Evolutionary conservation across 2,888 invertebrate species (phyloP), one percentile per base, ranked within the genome.

Genomic region (Phyto melanocephala): DNA sequence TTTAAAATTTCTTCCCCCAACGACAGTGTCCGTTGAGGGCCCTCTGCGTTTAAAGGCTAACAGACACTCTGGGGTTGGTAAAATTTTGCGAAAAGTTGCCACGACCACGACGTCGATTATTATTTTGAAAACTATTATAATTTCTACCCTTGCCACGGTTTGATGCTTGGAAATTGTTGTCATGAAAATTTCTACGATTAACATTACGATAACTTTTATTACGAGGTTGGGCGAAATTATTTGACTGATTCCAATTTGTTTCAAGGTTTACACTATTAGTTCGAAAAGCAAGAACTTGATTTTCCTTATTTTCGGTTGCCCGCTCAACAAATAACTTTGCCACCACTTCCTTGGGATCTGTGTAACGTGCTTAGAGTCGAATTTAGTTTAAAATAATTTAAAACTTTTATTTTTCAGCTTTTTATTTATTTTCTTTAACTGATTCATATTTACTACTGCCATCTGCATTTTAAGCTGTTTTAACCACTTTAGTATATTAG

Each of bases 1-100:
- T 10, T 22, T 11, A 13, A 13, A 10, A 11, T 24, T 68, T 54
- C 20, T 24, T 17, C 17, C 56, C 24, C 8, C 68, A 42, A 40
- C 17, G 24, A 4, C n/a, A n/a, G n/a, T n/a, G n/a, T n/a, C 54
- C 42, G 63, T 35, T 74, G 63, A 54, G 58, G 72, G 72, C 10
- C 42, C 22, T 40, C 62, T 2, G 17, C 37, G 40, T 62, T 72
- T 72, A 62, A 72, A 72, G 37, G 0, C 60, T 10, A n/a, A 62
- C 54, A 15, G 15, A 67, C 37, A 40, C 24, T 8, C 54, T 52
- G 22, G 40, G 54, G 20, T 42, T 24, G 10, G 13, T 63, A 1
- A 15, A 6, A 2, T 45, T 50, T 6, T 13, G 24, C 15, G 24
- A 45, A 1, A 20, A 47, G n/a, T n/a, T n/a, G n/a, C n/a, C n/a